Evolutionary conservation across 2,888 invertebrate genomes (phyloP), one percentile per base, ranked within the genome.

Genomic region (Orthonevra nobilis): DNA sequence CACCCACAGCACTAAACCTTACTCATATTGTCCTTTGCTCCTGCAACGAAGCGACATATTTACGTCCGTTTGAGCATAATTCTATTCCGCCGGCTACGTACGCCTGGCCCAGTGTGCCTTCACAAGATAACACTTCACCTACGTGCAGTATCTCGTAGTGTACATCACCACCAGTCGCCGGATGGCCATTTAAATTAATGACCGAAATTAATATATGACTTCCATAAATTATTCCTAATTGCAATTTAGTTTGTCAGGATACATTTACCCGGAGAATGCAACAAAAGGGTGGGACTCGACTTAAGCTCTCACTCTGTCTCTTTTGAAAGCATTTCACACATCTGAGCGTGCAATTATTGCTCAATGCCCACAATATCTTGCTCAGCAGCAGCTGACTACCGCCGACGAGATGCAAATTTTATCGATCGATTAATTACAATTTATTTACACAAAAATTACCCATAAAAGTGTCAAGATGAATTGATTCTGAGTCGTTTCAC

Each of bases 381-480:
- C 23, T 20, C 5, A 50, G 38, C 26, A 23, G 34, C 42, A 23
- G 23, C 36, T n/a, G 20, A 19, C 61, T 17, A 44, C 48, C 64
- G 50, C 58, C 72, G n/a, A n/a, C n/a, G n/a, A 73, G 79, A 79
- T 79, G 79, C 79, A 79, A 79, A 79, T 79, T 79, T 73, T 79
- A 73, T 73, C 79, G 73, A 79, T 79, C 79, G 73, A 79, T 79
- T 79, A 79, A 79, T 79, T 79, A 79, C 79, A 79, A 79, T 79
- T 79, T 79, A 79, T 79, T 79, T 79, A 79, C 73, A 79, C 66
- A 68, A 73, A 79, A 73, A 79, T 73, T 73, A 79, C 73, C 73
- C 79, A 79, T 79, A 79, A 79, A 79, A 61, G 73, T 73, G 79
- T 68, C 79, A 68, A 79, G 79, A 79, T 68, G 79, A 73, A 79